phyloP scores from a whole-genome alignment of 2,113 vertebrate species.

The Rhegmatorhina hoffmannsi region DNA sequence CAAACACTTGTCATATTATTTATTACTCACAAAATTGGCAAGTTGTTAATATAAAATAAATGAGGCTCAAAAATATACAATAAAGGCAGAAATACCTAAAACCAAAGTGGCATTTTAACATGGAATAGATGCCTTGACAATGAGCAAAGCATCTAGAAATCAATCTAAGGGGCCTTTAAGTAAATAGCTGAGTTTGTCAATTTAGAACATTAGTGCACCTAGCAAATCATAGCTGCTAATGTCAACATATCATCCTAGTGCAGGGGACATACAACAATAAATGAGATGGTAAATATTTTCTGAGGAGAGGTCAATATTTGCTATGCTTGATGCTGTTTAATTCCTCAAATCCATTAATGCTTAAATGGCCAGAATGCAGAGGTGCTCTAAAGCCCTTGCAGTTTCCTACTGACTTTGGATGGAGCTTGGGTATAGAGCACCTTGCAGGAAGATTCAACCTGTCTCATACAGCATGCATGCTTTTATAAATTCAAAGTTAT shows the following conservation, averaged over 20 bases:
- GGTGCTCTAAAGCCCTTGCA: neutral
- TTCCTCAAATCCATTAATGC: conserved; percentile 57
- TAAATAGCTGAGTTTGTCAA: conserved; percentile 47
- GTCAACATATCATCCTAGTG: conserved; percentile 30
- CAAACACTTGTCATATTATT: neutral
- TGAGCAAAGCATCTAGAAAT: conserved; percentile 23
- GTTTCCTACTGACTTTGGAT: neutral
- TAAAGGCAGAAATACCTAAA: conserved; percentile 39
- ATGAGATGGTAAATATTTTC: conserved; percentile 65
- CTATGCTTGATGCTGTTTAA: conserved; percentile 52
- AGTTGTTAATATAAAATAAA: conserved; percentile 46
- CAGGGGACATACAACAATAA: conserved; percentile 31
- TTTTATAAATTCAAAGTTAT: neutral
- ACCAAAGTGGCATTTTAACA: conserved; percentile 9
- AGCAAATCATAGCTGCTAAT: conserved; percentile 50
- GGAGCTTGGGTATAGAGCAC: neutral
- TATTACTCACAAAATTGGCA: conserved; percentile 32
- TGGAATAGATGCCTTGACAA: neutral
- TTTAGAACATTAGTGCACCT: conserved; percentile 31
- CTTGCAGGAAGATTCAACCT: neutral
- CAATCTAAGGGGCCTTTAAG: neutral
- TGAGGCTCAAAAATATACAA: conserved; percentile 21
- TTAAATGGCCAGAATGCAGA: conserved; percentile 8
- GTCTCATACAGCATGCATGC: neutral
- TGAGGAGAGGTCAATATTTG: conserved; percentile 64